These are phyloP conservation scores for Bombus cullumanus DNA, from an alignment of 1,140 invertebrate genomes.

Conservation along the genomic window DNA sequence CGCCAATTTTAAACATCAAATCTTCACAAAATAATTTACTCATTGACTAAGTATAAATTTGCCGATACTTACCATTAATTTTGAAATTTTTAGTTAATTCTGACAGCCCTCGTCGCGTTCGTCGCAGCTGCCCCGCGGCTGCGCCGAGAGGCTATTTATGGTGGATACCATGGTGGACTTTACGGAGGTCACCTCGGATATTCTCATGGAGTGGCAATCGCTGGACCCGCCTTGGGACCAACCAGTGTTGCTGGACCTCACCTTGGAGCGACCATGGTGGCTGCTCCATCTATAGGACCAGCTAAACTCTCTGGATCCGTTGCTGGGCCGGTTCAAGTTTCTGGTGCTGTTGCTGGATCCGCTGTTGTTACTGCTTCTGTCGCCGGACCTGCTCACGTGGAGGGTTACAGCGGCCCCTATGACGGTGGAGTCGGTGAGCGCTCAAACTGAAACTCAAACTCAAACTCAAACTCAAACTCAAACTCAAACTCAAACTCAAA, in stretches of 20 bases:
- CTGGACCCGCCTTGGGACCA: slow-evolving; percentile 74
- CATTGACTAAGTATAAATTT: neutral
- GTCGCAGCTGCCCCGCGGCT: slow-evolving; percentile 69
- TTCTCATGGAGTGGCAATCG: slow-evolving; percentile 75
- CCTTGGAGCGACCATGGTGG: slow-evolving; percentile 68
- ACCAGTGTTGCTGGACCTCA: slow-evolving; percentile 75
- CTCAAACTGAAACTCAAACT: neutral
- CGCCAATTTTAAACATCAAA: too few relatives aligned
- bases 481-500: too few relatives aligned
- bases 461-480: too few relatives aligned
- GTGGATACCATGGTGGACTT: slow-evolving; percentile 58
- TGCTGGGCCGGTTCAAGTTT: slow-evolving; percentile 77
- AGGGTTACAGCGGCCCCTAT: slow-evolving; percentile 71
- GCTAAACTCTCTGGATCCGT: slow-evolving; percentile 76
- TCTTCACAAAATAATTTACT: neutral
- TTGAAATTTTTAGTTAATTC: slow-evolving; percentile 57
- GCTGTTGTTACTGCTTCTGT: slow-evolving; percentile 78
- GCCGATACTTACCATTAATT: slow-evolving; percentile 30
- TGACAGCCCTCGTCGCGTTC: slow-evolving; percentile 58
- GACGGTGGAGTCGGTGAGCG: slow-evolving; percentile 56
- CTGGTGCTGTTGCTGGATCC: slow-evolving; percentile 79
- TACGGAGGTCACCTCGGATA: slow-evolving; percentile 65
- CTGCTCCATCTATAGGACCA: slow-evolving; percentile 77
- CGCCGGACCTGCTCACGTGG: slow-evolving; percentile 79
- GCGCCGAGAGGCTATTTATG: slow-evolving; percentile 62